These are phyloP conservation scores for Drosophila simulans DNA, from an alignment of 1,140 invertebrate genomes.

Conservation along the genomic window DNA sequence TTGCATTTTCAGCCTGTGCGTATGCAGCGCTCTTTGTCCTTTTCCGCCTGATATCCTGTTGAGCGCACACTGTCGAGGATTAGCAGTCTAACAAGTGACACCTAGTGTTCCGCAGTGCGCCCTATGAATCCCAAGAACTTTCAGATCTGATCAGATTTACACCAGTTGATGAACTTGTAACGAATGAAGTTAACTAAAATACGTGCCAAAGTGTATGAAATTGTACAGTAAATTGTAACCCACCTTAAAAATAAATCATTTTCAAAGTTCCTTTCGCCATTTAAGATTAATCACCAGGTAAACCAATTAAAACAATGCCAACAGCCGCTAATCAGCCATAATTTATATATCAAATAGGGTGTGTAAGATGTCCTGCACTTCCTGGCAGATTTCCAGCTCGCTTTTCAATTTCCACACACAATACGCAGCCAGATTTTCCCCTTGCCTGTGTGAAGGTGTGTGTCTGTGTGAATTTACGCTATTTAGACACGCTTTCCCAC, in stretches of 20 bases:
- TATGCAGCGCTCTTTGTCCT: conserved; percentile 40
- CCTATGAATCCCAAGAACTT: not conserved
- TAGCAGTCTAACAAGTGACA: conserved; percentile 29
- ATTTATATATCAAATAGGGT: conserved; percentile 12
- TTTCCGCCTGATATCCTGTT: conserved; percentile 37
- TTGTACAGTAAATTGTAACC: too few relatives aligned
- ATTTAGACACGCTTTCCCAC: conserved; percentile 75
- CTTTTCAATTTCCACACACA: conserved; percentile 69
- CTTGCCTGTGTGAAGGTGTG: conserved; percentile 8
- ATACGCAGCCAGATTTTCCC: conserved; percentile 39
- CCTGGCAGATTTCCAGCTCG: conserved; percentile 28
- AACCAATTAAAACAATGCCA: not conserved
- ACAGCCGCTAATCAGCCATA: conserved; percentile 14
- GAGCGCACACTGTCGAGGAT: conserved; percentile 19
- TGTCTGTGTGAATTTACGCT: conserved; percentile 58
- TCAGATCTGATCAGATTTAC: not conserved
- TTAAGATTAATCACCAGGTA: not conserved
- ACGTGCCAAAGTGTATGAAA: not conserved
- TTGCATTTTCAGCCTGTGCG: conserved; percentile 55
- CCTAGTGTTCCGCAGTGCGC: conserved; percentile 3
- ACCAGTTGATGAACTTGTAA: not conserved
- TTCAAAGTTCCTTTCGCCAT: too few relatives aligned
- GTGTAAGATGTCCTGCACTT: conserved; percentile 15
- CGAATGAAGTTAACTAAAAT: not conserved
- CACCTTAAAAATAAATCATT: too few relatives aligned